A percentile compares a stretch with the other conserved stretches of the same genome.
Evolutionary conservation across 2,797 vertebrate species (phyloP).

Genomic region (Botia kubotai): DNA sequence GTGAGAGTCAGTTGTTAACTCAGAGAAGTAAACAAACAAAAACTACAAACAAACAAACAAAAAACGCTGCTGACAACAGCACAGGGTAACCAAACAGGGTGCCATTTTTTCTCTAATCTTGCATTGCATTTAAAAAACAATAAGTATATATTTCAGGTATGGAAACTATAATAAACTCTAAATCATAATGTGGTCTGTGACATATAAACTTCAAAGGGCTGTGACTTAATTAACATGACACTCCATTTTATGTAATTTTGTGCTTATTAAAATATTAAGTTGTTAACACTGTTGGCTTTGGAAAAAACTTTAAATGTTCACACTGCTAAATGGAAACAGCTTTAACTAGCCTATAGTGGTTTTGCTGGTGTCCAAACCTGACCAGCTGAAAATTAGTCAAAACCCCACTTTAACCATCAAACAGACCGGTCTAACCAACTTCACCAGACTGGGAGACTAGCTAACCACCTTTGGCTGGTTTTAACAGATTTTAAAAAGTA

Average conservation of each 20-base stretch:
- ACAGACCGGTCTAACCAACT: not conserved
- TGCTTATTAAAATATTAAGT: too few species aligned
- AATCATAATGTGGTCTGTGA: too few species aligned
- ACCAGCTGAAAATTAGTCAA: not conserved
- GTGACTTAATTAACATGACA: too few species aligned
- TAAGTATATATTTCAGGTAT: too few species aligned
- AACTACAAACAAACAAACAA: not conserved
- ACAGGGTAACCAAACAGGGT: not conserved
- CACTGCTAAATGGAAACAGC: not conserved
- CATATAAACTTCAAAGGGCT: too few species aligned
- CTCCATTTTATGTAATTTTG: too few species aligned
- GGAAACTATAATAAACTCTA: too few species aligned
- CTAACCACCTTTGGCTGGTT: not conserved
- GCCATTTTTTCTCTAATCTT: not conserved
- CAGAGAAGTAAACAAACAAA: constrained; percentile 12
- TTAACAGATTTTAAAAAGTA: not conserved
- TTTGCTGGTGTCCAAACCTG: not conserved
- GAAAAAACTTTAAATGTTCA: not conserved
- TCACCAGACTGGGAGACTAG: not conserved
- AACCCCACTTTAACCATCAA: not conserved
- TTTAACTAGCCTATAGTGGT: not conserved
- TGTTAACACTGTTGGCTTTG: too few species aligned
- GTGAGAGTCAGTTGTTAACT: constrained; percentile 28
- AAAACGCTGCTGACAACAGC: constrained; percentile 25
- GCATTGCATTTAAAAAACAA: not conserved